Percentiles rank a stretch among this genome's conserved stretches.
These are phyloP conservation scores for Orchesella cincta DNA, from an alignment of 1,140 invertebrate species.

Conservation along the genomic window DNA sequence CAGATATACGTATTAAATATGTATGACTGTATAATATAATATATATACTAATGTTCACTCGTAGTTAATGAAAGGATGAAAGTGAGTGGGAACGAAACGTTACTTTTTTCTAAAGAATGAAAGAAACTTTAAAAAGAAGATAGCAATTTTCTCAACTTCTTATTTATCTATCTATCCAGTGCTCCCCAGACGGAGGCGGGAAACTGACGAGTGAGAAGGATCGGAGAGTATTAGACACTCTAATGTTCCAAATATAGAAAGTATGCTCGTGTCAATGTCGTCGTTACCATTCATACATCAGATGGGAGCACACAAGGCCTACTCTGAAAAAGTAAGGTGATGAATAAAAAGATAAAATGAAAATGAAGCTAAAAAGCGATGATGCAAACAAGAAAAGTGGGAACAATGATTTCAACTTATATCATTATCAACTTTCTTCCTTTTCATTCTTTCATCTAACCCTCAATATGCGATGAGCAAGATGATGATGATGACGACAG, in stretches of 20 bases:
- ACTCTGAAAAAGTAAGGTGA: constrained; percentile 20
- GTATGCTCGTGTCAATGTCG: neutral
- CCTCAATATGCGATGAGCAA: neutral
- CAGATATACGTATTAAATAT: neutral
- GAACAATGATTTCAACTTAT: constrained; percentile 30
- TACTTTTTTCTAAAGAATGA: constrained; percentile 9
- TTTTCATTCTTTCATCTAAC: neutral
- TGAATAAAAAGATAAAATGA: constrained; percentile 9
- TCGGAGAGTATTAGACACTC: neutral
- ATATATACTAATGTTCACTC: neutral
- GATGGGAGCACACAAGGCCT: neutral
- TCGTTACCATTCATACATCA: no score
- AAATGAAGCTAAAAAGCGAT: constrained; percentile 26
- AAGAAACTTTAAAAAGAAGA: neutral
- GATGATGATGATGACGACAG: neutral
- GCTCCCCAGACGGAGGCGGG: neutral
- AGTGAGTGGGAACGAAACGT: neutral
- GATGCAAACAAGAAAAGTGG: constrained; percentile 28
- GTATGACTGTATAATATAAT: no score
- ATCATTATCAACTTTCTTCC: constrained; percentile 22
- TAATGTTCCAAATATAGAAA: neutral
- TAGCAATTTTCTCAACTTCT: constrained; percentile 6
- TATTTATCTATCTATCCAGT: neutral
- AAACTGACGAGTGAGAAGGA: neutral
- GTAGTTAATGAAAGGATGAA: constrained; percentile 2